These are phyloP conservation scores for Iselma pallidipennis DNA, from an alignment of 2,888 invertebrate species.

Conservation along the genomic window DNA sequence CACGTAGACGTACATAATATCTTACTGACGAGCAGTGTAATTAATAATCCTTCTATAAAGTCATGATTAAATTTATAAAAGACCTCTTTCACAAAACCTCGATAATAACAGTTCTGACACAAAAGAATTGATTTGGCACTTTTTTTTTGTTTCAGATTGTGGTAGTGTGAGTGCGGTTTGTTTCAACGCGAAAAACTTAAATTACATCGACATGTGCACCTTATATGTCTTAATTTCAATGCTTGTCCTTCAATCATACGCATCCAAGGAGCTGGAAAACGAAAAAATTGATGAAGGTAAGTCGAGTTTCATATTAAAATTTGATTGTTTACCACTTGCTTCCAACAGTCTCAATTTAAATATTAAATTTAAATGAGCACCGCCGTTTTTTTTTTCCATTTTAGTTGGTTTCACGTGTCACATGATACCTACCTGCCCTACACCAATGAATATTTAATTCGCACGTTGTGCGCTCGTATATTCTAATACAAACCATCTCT, in stretches of 20 bases:
- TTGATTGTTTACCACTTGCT: not conserved
- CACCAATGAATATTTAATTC: not conserved
- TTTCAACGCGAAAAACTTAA: constrained; percentile 7
- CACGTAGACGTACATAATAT: too few relatives aligned
- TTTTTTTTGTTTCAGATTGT: constrained; percentile 29
- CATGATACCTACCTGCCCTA: not conserved
- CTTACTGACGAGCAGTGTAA: constrained; percentile 9
- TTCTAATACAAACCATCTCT: not conserved
- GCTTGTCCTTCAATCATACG: constrained; percentile 24
- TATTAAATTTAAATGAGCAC: not conserved
- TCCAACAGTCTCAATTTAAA: not conserved
- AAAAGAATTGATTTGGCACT: constrained; percentile 25
- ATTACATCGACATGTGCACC: constrained; percentile 23
- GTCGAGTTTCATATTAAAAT: constrained; percentile 8
- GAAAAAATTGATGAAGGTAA: constrained; percentile 46
- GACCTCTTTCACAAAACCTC: constrained; percentile 16
- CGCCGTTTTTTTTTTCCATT: not conserved
- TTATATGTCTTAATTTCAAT: constrained; percentile 26
- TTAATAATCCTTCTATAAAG: constrained; percentile 19
- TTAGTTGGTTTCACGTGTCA: not conserved
- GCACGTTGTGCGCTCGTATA: not conserved
- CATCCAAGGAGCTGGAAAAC: constrained; percentile 39
- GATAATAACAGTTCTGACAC: not conserved
- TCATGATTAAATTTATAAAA: constrained; percentile 24
- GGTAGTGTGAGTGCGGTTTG: constrained; percentile 23